These are phyloP conservation scores for Harpagoxenus sublaevis DNA, from an alignment of 2,888 invertebrate species.

Conservation along the genomic window DNA sequence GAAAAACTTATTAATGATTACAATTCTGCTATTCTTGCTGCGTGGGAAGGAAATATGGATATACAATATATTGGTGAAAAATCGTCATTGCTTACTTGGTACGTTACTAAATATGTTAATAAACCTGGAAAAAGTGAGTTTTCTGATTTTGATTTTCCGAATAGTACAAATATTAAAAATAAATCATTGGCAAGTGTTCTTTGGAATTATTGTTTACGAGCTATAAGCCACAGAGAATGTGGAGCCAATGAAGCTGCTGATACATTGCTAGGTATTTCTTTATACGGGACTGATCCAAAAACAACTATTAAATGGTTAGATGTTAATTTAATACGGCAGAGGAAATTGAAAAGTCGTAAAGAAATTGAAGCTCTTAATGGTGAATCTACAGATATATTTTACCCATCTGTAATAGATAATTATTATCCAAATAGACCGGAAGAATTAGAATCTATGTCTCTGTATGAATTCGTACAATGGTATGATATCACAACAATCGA, in stretches of 20 bases:
- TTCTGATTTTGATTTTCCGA: not conserved
- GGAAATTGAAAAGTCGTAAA: not conserved
- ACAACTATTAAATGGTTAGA: slow-evolving; percentile 68
- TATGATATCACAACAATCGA: not conserved
- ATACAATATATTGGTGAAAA: not conserved
- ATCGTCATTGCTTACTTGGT: not conserved
- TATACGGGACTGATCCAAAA: not conserved
- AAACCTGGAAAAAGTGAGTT: not conserved
- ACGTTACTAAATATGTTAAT: not conserved
- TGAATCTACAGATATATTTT: not conserved
- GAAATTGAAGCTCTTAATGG: not conserved
- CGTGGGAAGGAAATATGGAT: too few species aligned
- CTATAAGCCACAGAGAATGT: slow-evolving; percentile 72
- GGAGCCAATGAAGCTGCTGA: slow-evolving; percentile 81
- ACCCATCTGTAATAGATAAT: not conserved
- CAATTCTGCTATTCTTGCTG: too few species aligned
- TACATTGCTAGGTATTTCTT: slow-evolving; percentile 75
- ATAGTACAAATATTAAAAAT: not conserved
- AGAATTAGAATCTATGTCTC: not conserved
- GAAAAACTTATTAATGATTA: too few species aligned
- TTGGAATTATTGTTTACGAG: slow-evolving; percentile 59
- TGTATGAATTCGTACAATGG: not conserved
- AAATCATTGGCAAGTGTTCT: not conserved
- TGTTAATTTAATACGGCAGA: not conserved
- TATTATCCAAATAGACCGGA: slow-evolving; percentile 8